These are phyloP conservation scores for Dasypogon diadema DNA, from an alignment of 2,888 invertebrate genomes.

Conservation along the genomic window DNA sequence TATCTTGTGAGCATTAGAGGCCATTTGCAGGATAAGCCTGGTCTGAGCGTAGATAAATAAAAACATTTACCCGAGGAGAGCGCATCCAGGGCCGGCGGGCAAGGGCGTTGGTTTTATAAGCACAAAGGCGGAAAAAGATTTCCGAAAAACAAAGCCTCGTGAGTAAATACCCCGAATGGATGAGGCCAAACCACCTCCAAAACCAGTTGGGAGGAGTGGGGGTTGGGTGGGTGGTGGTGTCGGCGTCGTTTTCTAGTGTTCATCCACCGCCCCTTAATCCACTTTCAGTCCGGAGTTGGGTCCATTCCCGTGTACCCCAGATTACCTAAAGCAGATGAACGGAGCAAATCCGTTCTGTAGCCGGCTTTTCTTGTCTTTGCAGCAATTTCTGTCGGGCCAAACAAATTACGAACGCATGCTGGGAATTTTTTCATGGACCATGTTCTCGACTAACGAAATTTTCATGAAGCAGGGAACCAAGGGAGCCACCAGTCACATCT, in stretches of 20 bases:
- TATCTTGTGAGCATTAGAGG: slow-evolving; percentile 47
- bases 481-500: neutral
- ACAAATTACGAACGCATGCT: slow-evolving; percentile 49
- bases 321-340: neutral
- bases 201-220: too few relatives aligned
- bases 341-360: neutral
- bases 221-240: too few relatives aligned
- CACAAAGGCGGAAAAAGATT: too few relatives aligned
- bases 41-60: slow-evolving; percentile 44
- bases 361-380: neutral
- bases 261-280: neutral
- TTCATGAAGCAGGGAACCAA: neutral
- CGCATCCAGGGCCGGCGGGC: neutral
- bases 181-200: neutral
- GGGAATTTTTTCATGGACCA: slow-evolving; percentile 33
- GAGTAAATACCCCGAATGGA: neutral
- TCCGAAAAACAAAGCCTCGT: too few relatives aligned
- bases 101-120: too few relatives aligned
- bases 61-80: slow-evolving; percentile 6
- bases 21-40: slow-evolving; percentile 44
- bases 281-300: neutral
- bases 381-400: slow-evolving; percentile 42
- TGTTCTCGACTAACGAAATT: slow-evolving; percentile 16
- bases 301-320: slow-evolving; percentile 15
- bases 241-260: neutral